Conservation (phyloP, 23 tunicate species). For the Trididemnum miniatum region DNA sequence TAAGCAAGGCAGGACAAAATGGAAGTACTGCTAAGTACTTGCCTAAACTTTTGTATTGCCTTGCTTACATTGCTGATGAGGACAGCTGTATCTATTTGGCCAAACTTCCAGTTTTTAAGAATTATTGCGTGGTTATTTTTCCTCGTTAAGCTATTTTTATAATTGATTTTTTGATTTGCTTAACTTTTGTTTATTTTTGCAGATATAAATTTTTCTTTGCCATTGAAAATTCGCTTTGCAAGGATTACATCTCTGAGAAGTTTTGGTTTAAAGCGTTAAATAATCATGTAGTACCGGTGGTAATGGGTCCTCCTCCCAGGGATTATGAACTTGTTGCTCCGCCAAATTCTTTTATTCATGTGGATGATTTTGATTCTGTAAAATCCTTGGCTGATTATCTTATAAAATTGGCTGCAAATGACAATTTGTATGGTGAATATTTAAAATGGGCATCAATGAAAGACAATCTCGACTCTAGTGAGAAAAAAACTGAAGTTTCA, state of each 20-base stretch:
- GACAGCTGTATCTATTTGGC: background rate
- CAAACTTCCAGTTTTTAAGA: background rate
- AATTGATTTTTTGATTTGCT: background rate
- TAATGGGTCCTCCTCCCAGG: slow-evolving; percentile 50
- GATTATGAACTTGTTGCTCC: slow-evolving; percentile 71
- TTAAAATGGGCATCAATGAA: slow-evolving; percentile 38
- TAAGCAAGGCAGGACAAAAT: too few species aligned
- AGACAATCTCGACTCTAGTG: background rate
- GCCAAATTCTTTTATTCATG: slow-evolving; percentile 75
- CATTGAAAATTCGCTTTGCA: slow-evolving; percentile 78
- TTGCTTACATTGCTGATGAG: too few species aligned
- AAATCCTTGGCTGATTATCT: slow-evolving; percentile 55
- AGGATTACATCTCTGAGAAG: slow-evolving; percentile 83
- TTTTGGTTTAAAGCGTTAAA: slow-evolving; percentile 44
- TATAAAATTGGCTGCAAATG: slow-evolving; percentile 26
- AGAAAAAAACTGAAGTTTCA: background rate
- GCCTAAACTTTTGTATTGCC: background rate
- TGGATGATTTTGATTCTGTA: slow-evolving; percentile 60
- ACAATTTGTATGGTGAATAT: slow-evolving; percentile 46
- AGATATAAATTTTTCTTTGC: slow-evolving; percentile 88
- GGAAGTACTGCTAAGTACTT: too few species aligned
- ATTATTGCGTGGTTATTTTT: background rate
- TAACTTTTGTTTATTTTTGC: slow-evolving; percentile 21
- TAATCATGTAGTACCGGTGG: slow-evolving; percentile 71
- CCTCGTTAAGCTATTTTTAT: too few species aligned